Percentiles rank a stretch among this genome's conserved stretches.
These are phyloP conservation scores for Caenorhabditis doughertyi DNA, from an alignment of 2,888 invertebrate genomes.

Conservation along the genomic window DNA sequence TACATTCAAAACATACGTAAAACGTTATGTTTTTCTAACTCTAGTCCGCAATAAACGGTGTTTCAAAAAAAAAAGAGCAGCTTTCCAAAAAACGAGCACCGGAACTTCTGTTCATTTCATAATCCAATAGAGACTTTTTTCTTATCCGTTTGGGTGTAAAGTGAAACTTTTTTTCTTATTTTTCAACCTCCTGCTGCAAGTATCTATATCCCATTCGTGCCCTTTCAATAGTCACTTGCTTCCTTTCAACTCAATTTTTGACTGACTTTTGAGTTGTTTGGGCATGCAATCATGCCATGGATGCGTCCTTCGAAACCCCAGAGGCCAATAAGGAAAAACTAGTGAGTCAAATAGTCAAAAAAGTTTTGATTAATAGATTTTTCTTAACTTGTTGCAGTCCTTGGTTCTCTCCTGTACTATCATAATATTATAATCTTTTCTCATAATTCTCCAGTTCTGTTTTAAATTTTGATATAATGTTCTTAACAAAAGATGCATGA, in stretches of 20 bases:
- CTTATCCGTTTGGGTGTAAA: constrained; percentile 48
- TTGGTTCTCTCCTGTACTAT: neutral
- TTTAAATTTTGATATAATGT: neutral
- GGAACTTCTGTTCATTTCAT: constrained; percentile 21
- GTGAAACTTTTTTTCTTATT: constrained; percentile 35
- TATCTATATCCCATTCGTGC: constrained; percentile 39
- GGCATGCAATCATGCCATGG: constrained; percentile 49
- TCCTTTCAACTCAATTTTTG: neutral
- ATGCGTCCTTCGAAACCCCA: constrained; percentile 51
- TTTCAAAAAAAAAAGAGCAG: neutral
- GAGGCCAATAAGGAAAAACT: constrained; percentile 60
- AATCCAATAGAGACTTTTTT: neutral
- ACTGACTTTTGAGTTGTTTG: constrained; percentile 14
- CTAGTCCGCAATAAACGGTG: neutral
- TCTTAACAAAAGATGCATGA: constrained; percentile 46
- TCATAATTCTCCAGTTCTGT: neutral
- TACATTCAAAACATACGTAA: neutral
- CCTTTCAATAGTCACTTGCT: constrained; percentile 44
- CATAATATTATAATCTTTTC: neutral
- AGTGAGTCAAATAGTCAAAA: constrained; percentile 43
- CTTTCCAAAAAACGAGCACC: neutral
- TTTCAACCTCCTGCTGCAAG: constrained; percentile 17
- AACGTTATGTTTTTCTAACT: neutral
- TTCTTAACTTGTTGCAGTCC: constrained; percentile 10
- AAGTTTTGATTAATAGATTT: constrained; percentile 40